Conservation (phyloP, 2,113 vertebrate species). For the Caranx melampygus region DNA sequence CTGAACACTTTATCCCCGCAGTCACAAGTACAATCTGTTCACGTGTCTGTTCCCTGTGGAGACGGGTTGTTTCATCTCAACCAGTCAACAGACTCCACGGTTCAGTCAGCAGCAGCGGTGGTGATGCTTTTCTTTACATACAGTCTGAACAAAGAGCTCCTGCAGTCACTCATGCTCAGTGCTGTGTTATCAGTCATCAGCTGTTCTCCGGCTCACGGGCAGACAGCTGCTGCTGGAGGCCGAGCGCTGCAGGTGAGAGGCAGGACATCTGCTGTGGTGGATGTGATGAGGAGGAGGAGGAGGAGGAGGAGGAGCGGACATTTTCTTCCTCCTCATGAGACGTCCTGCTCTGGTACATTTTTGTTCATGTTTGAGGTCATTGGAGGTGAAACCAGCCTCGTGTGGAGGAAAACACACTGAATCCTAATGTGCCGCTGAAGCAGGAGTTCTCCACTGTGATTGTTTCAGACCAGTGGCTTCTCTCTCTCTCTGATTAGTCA, state of each 20-base stretch:
- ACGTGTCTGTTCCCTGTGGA: not conserved
- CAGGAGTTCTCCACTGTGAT: slow-evolving; percentile 44
- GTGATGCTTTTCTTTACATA: not conserved
- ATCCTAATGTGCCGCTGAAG: not conserved
- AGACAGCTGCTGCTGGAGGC: slow-evolving; percentile 24
- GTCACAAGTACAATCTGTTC: slow-evolving; percentile 46
- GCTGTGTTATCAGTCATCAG: not conserved
- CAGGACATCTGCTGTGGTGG: slow-evolving; percentile 7
- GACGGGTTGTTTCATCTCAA: slow-evolving; percentile 6
- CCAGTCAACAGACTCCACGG: not conserved
- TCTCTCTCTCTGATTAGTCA: slow-evolving; percentile 52
- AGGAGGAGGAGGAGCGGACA: not conserved
- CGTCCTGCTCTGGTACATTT: not conserved
- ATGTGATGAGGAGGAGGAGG: slow-evolving; percentile 1
- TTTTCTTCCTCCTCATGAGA: not conserved
- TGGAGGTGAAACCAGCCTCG: slow-evolving; percentile 31
- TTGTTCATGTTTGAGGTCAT: slow-evolving; percentile 21
- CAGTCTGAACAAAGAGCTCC: not conserved
- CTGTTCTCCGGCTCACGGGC: not conserved
- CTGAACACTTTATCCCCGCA: slow-evolving; percentile 56
- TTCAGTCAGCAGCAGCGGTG: not conserved
- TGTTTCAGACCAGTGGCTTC: slow-evolving; percentile 40
- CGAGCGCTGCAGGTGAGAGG: slow-evolving; percentile 36
- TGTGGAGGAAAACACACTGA: not conserved
- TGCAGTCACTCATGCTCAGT: too few species aligned